A percentile compares a stretch with the other conserved stretches of the same genome.
phyloP scores from a whole-genome alignment of 2,113 vertebrate species.

The Amazona vittata region DNA sequence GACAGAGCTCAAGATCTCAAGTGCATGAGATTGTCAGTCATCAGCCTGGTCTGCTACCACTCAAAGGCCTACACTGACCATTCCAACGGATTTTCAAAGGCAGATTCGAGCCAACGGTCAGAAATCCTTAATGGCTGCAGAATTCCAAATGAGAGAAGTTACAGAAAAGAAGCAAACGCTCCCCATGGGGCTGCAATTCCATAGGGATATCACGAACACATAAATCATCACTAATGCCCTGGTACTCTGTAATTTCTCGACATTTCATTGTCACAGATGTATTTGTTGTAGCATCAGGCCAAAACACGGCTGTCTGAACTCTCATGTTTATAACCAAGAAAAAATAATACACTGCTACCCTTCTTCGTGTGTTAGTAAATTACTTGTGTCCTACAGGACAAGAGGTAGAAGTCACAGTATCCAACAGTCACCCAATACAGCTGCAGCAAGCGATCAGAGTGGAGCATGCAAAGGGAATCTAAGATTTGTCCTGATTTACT shows the following conservation, averaged over 20 bases:
- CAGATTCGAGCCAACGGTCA: neutral
- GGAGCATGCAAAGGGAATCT: neutral
- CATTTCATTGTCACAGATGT: neutral
- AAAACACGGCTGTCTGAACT: neutral
- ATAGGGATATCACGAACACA: neutral
- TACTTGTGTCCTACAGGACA: neutral
- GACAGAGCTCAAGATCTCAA: neutral
- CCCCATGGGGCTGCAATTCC: neutral
- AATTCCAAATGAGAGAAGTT: neutral
- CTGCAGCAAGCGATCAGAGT: neutral
- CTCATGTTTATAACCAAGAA: neutral
- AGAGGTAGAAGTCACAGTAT: neutral
- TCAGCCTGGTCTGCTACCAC: no score
- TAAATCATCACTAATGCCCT: neutral
- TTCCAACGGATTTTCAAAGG: neutral
- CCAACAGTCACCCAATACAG: neutral
- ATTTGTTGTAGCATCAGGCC: neutral
- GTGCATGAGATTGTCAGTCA: neutral
- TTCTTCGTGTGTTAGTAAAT: neutral
- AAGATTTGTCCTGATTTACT: neutral
- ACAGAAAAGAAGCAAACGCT: neutral
- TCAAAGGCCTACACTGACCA: neutral
- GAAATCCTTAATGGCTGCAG: neutral
- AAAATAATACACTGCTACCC: neutral
- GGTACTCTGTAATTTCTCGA: neutral